Evolutionary conservation across 1,140 invertebrate genomes (phyloP).

Genomic region (Macrostomum lignano): DNA sequence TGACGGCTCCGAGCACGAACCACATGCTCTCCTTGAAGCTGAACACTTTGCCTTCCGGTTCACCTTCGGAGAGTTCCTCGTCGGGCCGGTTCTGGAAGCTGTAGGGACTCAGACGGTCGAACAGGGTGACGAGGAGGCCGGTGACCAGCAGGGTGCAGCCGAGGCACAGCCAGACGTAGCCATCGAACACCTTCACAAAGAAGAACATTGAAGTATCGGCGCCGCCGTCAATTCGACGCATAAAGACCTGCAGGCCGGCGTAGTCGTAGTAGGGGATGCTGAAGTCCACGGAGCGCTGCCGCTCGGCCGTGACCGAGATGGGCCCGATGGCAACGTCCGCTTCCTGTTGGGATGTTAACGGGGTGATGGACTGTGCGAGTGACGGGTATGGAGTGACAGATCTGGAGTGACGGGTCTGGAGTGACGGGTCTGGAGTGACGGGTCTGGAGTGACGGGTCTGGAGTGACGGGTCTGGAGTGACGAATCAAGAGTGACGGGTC

Average conservation of each 20-base stretch:
- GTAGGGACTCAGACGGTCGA: constrained; percentile 13
- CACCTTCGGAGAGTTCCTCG: constrained; percentile 10
- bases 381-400: no score
- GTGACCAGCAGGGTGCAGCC: constrained; percentile 13
- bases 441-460: no score
- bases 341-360: constrained; percentile 10
- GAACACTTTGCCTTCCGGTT: constrained; percentile 10
- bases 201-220: constrained; percentile 9
- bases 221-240: constrained; percentile 13
- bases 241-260: constrained; percentile 20
- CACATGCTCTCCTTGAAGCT: constrained; percentile 41
- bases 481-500: no score
- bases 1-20: constrained; percentile 68
- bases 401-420: no score
- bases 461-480: no score
- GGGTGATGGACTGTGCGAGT: no score
- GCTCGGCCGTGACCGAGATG: constrained; percentile 18
- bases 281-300: constrained; percentile 21
- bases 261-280: constrained; percentile 21
- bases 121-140: constrained; percentile 12
- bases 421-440: no score
- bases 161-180: constrained; percentile 10
- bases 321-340: constrained; percentile 18
- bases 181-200: constrained; percentile 11
- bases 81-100: constrained; percentile 12